phyloP scores from a whole-genome alignment of 2,113 vertebrate species.

The Pholis gunnellus region DNA sequence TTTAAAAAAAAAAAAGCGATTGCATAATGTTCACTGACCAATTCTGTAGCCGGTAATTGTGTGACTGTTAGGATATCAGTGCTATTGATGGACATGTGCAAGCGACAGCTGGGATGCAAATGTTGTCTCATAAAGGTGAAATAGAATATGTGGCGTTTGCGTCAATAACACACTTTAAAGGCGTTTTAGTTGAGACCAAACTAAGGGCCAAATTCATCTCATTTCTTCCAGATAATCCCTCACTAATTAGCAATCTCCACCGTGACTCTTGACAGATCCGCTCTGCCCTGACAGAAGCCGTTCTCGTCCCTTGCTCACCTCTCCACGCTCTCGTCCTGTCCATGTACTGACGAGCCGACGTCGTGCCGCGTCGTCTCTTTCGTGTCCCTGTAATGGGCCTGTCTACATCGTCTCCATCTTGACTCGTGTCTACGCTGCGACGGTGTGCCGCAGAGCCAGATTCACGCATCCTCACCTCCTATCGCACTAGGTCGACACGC shows the following conservation, averaged over 20 bases:
- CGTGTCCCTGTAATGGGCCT: slow-evolving; percentile 57
- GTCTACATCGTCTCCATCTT: slow-evolving; percentile 37
- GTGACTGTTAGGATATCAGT: neutral
- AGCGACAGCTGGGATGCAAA: neutral
- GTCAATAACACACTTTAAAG: too few relatives aligned
- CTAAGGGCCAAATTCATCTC: neutral
- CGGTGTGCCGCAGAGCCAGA: slow-evolving; percentile 26
- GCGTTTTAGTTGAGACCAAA: neutral
- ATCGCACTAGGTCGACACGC: slow-evolving; percentile 39
- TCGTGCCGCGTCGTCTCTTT: slow-evolving; percentile 29
- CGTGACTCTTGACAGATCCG: neutral
- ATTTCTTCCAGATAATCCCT: neutral
- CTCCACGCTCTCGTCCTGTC: slow-evolving; percentile 39
- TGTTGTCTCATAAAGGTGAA: neutral
- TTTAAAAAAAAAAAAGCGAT: neutral
- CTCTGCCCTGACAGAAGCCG: slow-evolving; percentile 17
- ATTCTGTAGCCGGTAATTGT: slow-evolving; percentile 6
- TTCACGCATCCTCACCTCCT: neutral
- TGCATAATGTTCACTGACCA: slow-evolving; percentile 11
- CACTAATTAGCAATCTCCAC: too few relatives aligned
- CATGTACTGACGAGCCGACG: slow-evolving; percentile 32
- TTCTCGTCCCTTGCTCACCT: slow-evolving; percentile 1
- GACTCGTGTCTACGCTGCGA: slow-evolving; percentile 11
- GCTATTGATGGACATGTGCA: slow-evolving; percentile 1
- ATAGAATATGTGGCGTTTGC: neutral